These are phyloP conservation scores for Coecobrya sp. DNA, from an alignment of 2,888 invertebrate species.

Conservation along the genomic window DNA sequence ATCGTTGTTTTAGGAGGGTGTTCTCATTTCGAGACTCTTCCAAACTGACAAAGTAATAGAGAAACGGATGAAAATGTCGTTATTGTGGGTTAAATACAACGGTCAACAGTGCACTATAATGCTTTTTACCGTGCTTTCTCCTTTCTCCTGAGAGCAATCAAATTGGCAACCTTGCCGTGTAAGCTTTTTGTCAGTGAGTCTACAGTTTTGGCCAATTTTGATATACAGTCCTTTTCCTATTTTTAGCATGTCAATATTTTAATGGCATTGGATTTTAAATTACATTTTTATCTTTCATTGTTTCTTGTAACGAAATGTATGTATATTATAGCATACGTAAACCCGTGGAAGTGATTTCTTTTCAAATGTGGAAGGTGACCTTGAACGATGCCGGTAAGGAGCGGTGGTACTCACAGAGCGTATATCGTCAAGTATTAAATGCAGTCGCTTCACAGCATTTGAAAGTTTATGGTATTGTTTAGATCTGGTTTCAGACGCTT, in stretches of 20 bases:
- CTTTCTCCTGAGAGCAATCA: not conserved
- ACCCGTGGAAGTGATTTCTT: not conserved
- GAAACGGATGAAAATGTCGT: too few species aligned
- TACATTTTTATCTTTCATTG: too few species aligned
- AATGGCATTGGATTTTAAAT: too few species aligned
- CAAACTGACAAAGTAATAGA: slow-evolving; percentile 31
- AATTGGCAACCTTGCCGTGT: not conserved
- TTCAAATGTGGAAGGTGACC: not conserved
- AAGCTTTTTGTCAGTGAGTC: slow-evolving; percentile 35
- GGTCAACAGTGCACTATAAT: not conserved
- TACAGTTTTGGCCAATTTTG: slow-evolving; percentile 7
- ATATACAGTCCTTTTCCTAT: slow-evolving; percentile 37
- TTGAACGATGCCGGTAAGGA: not conserved
- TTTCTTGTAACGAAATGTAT: too few species aligned
- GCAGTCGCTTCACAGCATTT: slow-evolving; percentile 6
- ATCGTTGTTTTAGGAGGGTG: slow-evolving; percentile 42
- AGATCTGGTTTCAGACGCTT: not conserved
- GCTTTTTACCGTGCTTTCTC: slow-evolving; percentile 36
- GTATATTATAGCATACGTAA: not conserved
- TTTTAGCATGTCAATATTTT: not conserved
- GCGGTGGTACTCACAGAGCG: not conserved
- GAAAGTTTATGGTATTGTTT: slow-evolving; percentile 19
- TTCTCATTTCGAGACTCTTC: slow-evolving; percentile 48
- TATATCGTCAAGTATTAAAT: not conserved
- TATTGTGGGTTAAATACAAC: too few species aligned